Evolutionary conservation across 2,113 vertebrate species (phyloP), one percentile per base, ranked within the genome.

Genomic region (Clarias gariepinus): DNA sequence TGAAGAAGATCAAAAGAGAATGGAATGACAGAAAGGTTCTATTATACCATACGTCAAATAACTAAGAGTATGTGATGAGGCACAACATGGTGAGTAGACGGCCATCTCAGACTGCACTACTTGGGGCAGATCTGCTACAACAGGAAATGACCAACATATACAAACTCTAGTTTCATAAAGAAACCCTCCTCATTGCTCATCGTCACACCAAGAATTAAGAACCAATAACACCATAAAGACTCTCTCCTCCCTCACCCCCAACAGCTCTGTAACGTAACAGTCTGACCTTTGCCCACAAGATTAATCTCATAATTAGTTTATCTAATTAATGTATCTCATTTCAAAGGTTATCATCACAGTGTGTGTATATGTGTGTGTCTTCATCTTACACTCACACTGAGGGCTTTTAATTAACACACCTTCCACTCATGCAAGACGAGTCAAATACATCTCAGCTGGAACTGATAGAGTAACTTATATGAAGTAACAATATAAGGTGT

Each of bases 301-400:
- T 85, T 82, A 68, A 79, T 85, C 81, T 87, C 47, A 15, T 89
- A 77, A 89, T 85, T 77, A 87, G 86, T 83, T 86, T 80, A 86
- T 86, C 74, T 86, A 89, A 89, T 86, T 88, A 88, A 64, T 82
- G 83, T 23, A 57, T 78, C 55, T 84, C 52, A 60, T 81, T 85
- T 85, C 25, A 81, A 86, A 82, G 78, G 85, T 86, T 58, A 82
- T 71, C 6, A 82, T 61, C 6, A 55, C 61, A 21, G 61, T 21
- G 88, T 86, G 77, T 86, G 47, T 78, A 52, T 77, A 41, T 77
- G 47, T 73, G 74, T 77, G 53, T 36, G 47, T 78, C 74, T 82
- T 61, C 47, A 74, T 84, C 80, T 57, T 60, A 60, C 58, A 71
- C 58, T 53, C 64, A 85, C 71, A 55, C 41, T 68, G 21, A 30